Evolutionary conservation across 1,140 invertebrate genomes (phyloP), one percentile per base, ranked within the genome.

Genomic region (Pseudomyrmex gracilis): DNA sequence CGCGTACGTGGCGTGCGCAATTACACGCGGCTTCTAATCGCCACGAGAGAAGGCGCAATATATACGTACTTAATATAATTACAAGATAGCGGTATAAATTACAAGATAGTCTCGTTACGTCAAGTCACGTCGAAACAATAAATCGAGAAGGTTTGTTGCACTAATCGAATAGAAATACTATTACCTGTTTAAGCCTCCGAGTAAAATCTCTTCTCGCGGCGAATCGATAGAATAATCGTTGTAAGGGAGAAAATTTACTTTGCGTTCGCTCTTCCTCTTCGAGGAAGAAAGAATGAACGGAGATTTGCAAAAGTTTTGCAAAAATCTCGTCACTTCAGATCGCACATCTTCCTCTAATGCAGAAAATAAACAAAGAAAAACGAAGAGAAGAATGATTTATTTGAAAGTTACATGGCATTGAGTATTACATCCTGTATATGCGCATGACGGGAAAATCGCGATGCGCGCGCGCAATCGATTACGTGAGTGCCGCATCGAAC

Each of bases 401-500:
- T 7, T 51, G 34, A 34, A 13, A 13, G 12, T 51, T 51, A 51
- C 13, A 13, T 13, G 51, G 13, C n/a, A 13, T 15, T 71, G 68
- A 71, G 5, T 7, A 5, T 70, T 70, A 70, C 24, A 57, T 73
- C 34, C 51, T 34, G 34, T 34, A 34, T 49, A n/a, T 8, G 13
- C 15, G 61, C 17, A 45, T 68, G 64, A 74, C 84, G 13, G 57
- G 49, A 61, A 86, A 67, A 73, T 57, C 20, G 47, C 71, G 55
- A 15, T 2, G 34, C 34, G 5, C 4, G 34, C 47, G 13, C 9
- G 9, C 1, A 51, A 57, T 73, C 49, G 53, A 57, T 87, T 84
- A 84, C 82, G 82, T 17, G 85, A 70, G 45, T 71, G 71, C 67
- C 61, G 53, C 68, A 83, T 70, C 15, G 15, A 13, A 34, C 24